A percentile compares a stretch with the other conserved stretches of the same genome.
These are phyloP conservation scores for Nasonia giraulti DNA, from an alignment of 1,140 invertebrate species.

Conservation along the genomic window DNA sequence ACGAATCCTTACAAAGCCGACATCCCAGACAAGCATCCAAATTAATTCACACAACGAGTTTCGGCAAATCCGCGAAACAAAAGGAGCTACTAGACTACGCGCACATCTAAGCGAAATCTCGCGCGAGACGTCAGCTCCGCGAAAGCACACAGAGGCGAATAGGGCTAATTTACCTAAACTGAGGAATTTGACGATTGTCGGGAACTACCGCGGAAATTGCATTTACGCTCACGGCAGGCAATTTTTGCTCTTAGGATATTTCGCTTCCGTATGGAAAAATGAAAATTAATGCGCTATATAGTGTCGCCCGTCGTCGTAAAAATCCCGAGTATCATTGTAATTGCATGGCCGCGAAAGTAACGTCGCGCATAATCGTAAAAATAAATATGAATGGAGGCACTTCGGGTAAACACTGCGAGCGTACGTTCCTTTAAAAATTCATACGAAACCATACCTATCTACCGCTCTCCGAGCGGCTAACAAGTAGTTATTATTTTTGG, in stretches of 20 bases:
- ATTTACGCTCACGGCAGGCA: neutral
- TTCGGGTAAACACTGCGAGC: too few species aligned
- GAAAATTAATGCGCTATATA: neutral
- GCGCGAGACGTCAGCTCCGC: neutral
- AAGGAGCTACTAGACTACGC: neutral
- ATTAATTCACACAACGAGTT: neutral
- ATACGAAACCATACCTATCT: too few species aligned
- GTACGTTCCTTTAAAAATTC: too few species aligned
- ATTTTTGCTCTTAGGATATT: neutral
- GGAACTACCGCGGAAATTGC: neutral
- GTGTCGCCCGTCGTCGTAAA: too few species aligned
- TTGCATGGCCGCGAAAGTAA: too few species aligned
- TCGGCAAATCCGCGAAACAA: slow-evolving; percentile 2
- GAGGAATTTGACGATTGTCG: slow-evolving; percentile 30
- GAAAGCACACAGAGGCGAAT: neutral
- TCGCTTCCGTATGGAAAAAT: neutral
- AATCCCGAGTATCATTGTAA: too few species aligned
- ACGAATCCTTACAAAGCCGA: too few species aligned
- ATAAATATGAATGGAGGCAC: too few species aligned
- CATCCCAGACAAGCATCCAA: neutral
- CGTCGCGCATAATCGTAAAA: too few species aligned
- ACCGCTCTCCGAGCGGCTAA: too few species aligned
- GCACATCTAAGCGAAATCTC: neutral
- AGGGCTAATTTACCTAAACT: slow-evolving; percentile 42
- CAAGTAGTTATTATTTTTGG: too few species aligned